Evolutionary conservation across 2,797 vertebrate species (phyloP).

Genomic region (Mareca penelope): DNA sequence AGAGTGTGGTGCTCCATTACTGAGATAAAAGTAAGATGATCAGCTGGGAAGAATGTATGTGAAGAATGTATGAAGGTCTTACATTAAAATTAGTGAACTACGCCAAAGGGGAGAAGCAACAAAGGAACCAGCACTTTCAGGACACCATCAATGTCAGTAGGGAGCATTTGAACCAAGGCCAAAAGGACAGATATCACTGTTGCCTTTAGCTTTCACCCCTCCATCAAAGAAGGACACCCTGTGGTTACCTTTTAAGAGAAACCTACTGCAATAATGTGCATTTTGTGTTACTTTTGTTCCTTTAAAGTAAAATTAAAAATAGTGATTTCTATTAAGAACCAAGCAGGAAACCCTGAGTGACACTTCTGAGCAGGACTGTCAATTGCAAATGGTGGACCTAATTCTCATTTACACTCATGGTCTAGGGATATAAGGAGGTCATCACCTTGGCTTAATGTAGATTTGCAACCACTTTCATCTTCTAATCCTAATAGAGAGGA

Average conservation of each 20-base stretch:
- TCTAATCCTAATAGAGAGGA: not conserved
- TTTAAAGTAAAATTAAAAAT: not conserved
- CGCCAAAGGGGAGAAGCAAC: not conserved
- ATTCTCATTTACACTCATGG: not conserved
- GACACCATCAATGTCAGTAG: not conserved
- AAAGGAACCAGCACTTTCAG: not conserved
- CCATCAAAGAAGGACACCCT: not conserved
- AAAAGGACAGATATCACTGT: not conserved
- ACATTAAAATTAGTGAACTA: conserved; percentile 22
- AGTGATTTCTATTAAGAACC: not conserved
- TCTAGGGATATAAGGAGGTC: not conserved
- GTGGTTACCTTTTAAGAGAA: not conserved
- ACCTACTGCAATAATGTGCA: not conserved
- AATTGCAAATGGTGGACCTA: not conserved
- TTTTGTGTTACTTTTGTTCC: not conserved
- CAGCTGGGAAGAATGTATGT: not conserved
- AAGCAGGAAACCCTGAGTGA: not conserved
- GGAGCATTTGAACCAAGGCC: not conserved
- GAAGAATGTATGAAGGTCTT: conserved; percentile 14
- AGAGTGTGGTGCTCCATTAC: not conserved
- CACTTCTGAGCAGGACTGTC: not conserved
- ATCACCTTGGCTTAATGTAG: not conserved
- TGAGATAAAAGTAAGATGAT: conserved; percentile 18
- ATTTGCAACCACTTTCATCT: not conserved
- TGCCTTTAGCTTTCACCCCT: not conserved